Percentiles rank a stretch among this genome's conserved stretches.
phyloP scores from a whole-genome alignment of 2,113 vertebrate species.

The Zosterops borbonicus region DNA sequence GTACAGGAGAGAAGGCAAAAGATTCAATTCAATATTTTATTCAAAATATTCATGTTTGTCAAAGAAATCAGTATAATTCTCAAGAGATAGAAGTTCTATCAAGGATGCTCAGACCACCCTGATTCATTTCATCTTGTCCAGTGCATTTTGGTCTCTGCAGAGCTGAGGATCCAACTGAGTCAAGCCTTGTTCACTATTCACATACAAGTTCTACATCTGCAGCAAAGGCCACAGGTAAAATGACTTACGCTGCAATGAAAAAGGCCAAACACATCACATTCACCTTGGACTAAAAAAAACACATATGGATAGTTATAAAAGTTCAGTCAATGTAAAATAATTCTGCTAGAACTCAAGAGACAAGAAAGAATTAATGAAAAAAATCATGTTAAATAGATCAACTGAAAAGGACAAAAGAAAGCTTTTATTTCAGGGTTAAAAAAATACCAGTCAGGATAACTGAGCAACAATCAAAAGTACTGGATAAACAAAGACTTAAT shows the following conservation, averaged over 20 bases:
- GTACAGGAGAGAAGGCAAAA: background rate
- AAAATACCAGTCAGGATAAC: conserved; percentile 1
- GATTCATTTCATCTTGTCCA: background rate
- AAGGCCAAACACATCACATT: background rate
- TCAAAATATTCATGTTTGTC: background rate
- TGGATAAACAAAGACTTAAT: background rate
- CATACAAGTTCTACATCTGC: background rate
- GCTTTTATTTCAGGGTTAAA: conserved; percentile 23
- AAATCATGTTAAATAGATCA: background rate
- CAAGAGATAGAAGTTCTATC: background rate
- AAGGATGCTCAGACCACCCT: background rate
- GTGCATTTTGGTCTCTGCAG: background rate
- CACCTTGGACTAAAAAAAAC: conserved; percentile 4
- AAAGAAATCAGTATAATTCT: background rate
- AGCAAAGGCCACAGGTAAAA: conserved; percentile 4
- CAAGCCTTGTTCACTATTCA: background rate
- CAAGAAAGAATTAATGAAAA: background rate
- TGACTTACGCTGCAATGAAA: background rate
- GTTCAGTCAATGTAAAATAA: background rate
- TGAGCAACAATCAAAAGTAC: background rate
- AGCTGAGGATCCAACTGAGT: background rate
- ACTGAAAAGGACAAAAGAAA: conserved; percentile 11
- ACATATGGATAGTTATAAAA: background rate
- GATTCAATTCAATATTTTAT: background rate
- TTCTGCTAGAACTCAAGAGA: background rate